These are phyloP conservation scores for Cydia amplana DNA, from an alignment of 1,140 invertebrate species.

Conservation along the genomic window DNA sequence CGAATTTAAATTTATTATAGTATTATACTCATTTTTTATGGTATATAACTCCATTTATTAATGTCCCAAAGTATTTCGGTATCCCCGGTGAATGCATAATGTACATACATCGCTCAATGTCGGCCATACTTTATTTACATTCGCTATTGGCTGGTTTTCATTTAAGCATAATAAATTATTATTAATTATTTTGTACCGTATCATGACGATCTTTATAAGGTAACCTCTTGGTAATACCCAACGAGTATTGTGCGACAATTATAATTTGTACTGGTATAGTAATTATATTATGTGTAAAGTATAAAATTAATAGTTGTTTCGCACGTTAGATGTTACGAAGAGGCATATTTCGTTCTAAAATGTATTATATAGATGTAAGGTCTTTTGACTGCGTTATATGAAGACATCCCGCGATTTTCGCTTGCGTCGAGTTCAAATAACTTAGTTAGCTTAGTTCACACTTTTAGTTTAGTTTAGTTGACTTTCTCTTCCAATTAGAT, in stretches of 20 bases:
- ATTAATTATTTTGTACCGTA: conserved; percentile 27
- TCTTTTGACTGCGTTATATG: conserved; percentile 41
- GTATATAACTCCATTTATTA: conserved; percentile 7
- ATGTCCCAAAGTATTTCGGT: conserved; percentile 6
- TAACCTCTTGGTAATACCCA: background rate
- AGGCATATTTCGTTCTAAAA: conserved; percentile 42
- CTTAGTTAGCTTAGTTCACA: conserved; percentile 33
- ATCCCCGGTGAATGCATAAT: conserved; percentile 24
- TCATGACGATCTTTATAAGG: conserved; percentile 24
- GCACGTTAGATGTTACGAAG: conserved; percentile 12
- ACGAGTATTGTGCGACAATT: conserved; percentile 39
- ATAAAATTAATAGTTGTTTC: conserved; percentile 49
- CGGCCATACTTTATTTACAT: conserved; percentile 7
- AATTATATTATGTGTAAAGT: conserved; percentile 56
- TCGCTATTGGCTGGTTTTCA: conserved; percentile 22
- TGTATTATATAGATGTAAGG: conserved; percentile 66
- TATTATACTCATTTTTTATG: background rate
- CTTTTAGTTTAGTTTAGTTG: conserved; percentile 67
- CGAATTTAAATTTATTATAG: background rate
- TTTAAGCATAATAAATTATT: conserved; percentile 33
- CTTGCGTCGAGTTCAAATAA: conserved; percentile 26
- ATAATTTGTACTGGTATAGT: conserved; percentile 56
- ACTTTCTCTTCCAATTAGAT: conserved; percentile 72
- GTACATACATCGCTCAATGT: conserved; percentile 27
- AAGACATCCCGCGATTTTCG: conserved; percentile 19